Evolutionary conservation across 1,140 invertebrate genomes (phyloP), one percentile per base, ranked within the genome.

Genomic region (Papilio glaucus): DNA sequence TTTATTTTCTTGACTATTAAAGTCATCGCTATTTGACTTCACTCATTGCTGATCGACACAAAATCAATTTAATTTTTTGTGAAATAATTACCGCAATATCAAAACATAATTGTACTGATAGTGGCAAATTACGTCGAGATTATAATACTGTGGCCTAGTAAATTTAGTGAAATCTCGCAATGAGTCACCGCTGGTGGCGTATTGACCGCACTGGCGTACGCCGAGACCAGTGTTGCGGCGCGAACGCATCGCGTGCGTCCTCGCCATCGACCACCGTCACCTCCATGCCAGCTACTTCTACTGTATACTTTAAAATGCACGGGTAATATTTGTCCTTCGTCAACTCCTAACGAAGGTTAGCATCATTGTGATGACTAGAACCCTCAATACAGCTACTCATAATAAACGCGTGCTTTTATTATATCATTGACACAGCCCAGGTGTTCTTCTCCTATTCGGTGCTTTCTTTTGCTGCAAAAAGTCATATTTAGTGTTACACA

Each of bases 211-310:
- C n/a, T 49, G 26, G 24, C 42, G 65, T 12, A 13, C 21, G 68
- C 67, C 39, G 60, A 73, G 73, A 79, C 65, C 78, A 74, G 76
- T 77, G 73, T 70, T 71, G 71, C 75, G 60, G 57, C 68, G 65
- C 68, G 71, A 67, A 73, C 72, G 72, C 6, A 21, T 18, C n/a
- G 65, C 24, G 4, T 13, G 26, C 70, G 71, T 71, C 73, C 71
- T 72, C 71, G 74, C 60, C 71, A 72, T 37, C 57, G 37, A 73
- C 68, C n/a, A 74, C 71, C 49, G 53, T 68, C 38, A 79, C 71
- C 41, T 69, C 69, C 72, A 72, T 73, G 72, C 53, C 72, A 62
- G 49, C 62, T 70, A 65, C 71, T 41, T 5, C 15, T 65, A 18
- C 33, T 39, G n/a, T 33, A 0, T n/a, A 61, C 26, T 61, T n/a